Evolutionary conservation across 1,140 invertebrate species (phyloP).

Genomic region (Cephus cinctus): DNA sequence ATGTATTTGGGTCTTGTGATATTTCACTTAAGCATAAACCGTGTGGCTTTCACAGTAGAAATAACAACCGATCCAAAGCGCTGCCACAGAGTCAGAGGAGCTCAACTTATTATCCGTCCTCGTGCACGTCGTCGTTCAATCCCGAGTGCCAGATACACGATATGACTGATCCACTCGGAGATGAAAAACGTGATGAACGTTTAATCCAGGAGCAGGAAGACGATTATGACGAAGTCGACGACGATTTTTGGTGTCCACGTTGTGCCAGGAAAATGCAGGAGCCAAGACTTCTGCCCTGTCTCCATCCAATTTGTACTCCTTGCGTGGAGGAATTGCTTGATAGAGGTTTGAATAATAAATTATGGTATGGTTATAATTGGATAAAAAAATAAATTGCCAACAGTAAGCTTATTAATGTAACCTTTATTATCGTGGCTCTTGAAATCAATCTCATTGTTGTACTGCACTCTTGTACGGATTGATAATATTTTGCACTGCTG

Average conservation of each 20-base stretch:
- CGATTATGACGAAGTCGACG: too few species aligned
- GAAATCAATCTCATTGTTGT: too few species aligned
- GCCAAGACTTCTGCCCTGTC: slow-evolving; percentile 44
- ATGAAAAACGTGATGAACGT: not conserved
- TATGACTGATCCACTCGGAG: not conserved
- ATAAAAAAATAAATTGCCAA: too few species aligned
- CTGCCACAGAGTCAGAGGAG: slow-evolving; percentile 10
- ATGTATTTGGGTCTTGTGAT: not conserved
- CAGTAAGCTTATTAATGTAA: too few species aligned
- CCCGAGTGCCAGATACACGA: slow-evolving; percentile 3
- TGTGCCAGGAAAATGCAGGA: slow-evolving; percentile 44
- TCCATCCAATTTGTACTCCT: slow-evolving; percentile 43
- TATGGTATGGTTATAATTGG: too few species aligned
- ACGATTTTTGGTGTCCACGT: slow-evolving; percentile 43
- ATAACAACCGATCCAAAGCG: slow-evolving; percentile 2
- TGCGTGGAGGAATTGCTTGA: slow-evolving; percentile 42
- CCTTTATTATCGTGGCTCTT: too few species aligned
- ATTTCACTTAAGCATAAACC: slow-evolving; percentile 3
- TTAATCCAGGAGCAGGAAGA: too few species aligned
- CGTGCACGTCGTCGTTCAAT: slow-evolving; percentile 14
- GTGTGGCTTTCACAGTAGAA: slow-evolving; percentile 2
- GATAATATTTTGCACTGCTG: too few species aligned
- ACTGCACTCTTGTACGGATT: too few species aligned
- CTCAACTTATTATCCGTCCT: slow-evolving; percentile 15
- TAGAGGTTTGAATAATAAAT: too few species aligned